These are phyloP conservation scores for Brachypterus glaber DNA, from an alignment of 2,888 invertebrate species.

Conservation along the genomic window DNA sequence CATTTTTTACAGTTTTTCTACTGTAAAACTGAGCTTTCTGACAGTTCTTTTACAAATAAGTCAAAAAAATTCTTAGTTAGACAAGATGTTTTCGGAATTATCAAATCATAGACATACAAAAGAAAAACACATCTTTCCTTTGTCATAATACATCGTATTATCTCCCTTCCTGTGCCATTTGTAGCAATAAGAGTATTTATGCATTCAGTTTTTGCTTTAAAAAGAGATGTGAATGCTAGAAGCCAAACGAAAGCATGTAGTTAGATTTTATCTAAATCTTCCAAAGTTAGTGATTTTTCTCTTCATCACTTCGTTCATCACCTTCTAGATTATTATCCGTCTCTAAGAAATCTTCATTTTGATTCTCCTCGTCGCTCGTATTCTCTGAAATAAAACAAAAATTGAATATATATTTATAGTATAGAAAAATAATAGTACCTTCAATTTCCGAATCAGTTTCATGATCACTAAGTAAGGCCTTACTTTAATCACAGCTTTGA, in stretches of 20 bases:
- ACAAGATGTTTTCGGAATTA: conserved; percentile 11
- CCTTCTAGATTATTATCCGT: too few relatives aligned
- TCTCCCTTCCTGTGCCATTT: conserved; percentile 10
- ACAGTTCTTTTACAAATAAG: not conserved
- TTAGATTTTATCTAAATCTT: not conserved
- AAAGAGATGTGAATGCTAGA: too few relatives aligned
- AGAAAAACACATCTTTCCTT: conserved; percentile 11
- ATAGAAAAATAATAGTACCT: not conserved
- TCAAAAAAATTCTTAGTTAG: not conserved
- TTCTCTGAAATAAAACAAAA: not conserved
- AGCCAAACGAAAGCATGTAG: conserved; percentile 8
- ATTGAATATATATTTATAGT: not conserved
- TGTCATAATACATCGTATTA: conserved; percentile 9
- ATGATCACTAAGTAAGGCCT: not conserved
- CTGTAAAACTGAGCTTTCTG: not conserved
- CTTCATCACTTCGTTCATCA: too few relatives aligned
- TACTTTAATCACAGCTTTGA: not conserved
- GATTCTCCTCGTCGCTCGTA: too few relatives aligned
- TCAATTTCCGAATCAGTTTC: not conserved
- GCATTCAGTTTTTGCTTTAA: conserved; percentile 11
- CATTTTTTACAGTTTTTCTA: not conserved
- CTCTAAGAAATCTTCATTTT: too few relatives aligned
- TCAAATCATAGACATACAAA: conserved; percentile 14
- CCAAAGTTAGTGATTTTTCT: not conserved
- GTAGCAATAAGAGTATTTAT: conserved; percentile 10